These are phyloP conservation scores for Periophthalmus modestus DNA, from an alignment of 2,113 vertebrate species.

Conservation along the genomic window DNA sequence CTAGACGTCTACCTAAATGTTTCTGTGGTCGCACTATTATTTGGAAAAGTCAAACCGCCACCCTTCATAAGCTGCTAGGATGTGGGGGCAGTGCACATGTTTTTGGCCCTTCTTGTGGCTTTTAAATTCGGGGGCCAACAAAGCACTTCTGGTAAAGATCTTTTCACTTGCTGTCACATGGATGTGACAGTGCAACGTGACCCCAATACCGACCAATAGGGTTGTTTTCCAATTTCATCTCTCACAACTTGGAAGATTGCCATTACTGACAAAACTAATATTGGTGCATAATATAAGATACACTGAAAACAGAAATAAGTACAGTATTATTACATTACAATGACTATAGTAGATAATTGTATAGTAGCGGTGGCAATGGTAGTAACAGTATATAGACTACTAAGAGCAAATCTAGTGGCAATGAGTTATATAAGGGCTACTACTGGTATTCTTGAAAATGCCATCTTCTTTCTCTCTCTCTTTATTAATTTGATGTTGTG, in stretches of 20 bases:
- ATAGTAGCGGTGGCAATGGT: too few species aligned
- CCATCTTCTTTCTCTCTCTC: too few species aligned
- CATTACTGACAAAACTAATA: background rate
- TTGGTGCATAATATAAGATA: too few species aligned
- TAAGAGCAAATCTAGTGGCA: too few species aligned
- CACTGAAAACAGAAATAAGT: too few species aligned
- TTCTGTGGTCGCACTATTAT: conserved; percentile 63
- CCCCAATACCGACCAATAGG: conserved; percentile 27
- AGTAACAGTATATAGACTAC: too few species aligned
- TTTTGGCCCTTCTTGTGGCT: conserved; percentile 52
- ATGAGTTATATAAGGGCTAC: too few species aligned
- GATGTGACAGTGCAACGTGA: conserved; percentile 37
- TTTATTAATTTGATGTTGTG: too few species aligned
- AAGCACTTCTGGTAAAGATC: conserved; percentile 35
- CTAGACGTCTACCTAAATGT: conserved; percentile 54
- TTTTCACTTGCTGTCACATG: conserved; percentile 29
- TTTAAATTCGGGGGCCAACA: conserved; percentile 38
- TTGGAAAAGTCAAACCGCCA: conserved; percentile 61
- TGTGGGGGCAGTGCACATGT: conserved; percentile 40
- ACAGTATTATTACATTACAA: too few species aligned
- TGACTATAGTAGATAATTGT: too few species aligned
- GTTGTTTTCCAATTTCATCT: conserved; percentile 43
- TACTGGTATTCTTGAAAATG: too few species aligned
- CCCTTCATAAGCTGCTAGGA: conserved; percentile 50
- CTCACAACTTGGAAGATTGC: conserved; percentile 16